These are phyloP conservation scores for Pachyuromys duprasi DNA, from an alignment of 2,797 vertebrate species.

Conservation along the genomic window DNA sequence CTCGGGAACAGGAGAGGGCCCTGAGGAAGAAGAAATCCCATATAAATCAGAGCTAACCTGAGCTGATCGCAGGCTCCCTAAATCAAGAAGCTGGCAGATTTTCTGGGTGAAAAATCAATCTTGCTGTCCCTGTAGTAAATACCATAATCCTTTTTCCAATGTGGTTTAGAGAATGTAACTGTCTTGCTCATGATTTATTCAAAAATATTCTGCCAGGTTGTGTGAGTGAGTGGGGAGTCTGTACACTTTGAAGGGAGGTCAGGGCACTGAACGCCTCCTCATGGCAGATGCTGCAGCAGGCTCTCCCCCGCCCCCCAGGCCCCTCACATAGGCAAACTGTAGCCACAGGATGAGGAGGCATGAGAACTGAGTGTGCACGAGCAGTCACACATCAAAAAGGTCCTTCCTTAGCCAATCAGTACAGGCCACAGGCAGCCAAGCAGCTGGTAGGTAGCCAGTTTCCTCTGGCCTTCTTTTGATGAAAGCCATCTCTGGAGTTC, in stretches of 20 bases:
- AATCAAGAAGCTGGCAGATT: conserved; percentile 88
- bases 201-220: conserved; percentile 83
- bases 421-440: neutral
- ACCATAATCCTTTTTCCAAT: conserved; percentile 86
- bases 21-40: conserved; percentile 36
- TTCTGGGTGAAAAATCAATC: conserved; percentile 88
- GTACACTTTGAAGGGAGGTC: conserved; percentile 77
- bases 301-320: neutral
- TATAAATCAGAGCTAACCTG: conserved; percentile 86
- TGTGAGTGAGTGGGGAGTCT: conserved; percentile 65
- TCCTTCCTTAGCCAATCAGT: too few species aligned
- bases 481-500: neutral
- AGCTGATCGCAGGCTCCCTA: conserved; percentile 84
- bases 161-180: conserved; percentile 84
- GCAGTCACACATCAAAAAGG: neutral
- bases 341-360: neutral
- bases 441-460: accelerated
- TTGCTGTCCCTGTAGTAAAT: conserved; percentile 87
- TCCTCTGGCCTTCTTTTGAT: neutral
- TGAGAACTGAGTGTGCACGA: neutral
- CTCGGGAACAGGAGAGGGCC: conserved; percentile 34
- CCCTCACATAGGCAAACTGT: neutral
- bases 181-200: conserved; percentile 85
- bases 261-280: neutral
- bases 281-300: accelerated